Conservation (phyloP, 1,140 invertebrate genomes). For the Formica exsecta region DNA sequence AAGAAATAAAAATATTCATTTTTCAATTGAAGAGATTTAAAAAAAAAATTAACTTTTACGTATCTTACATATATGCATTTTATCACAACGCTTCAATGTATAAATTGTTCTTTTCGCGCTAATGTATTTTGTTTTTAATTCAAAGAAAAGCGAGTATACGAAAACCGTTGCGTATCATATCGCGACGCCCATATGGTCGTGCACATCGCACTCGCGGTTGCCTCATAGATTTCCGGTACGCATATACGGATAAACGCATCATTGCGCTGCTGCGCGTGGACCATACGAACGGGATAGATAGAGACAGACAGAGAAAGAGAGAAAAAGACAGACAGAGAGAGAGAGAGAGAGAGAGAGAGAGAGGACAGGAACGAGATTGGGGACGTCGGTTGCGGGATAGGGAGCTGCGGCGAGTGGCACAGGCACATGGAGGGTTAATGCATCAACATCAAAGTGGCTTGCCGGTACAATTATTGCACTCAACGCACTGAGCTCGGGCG, state of each 20-base stretch:
- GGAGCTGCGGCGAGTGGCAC: constrained; percentile 53
- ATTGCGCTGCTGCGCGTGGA: constrained; percentile 13
- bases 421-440: constrained; percentile 78
- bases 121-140: background rate
- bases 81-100: background rate
- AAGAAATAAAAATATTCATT: constrained; percentile 17
- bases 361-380: constrained; percentile 14
- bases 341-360: background rate
- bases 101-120: background rate
- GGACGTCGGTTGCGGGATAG: constrained; percentile 21
- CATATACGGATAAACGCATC: constrained; percentile 42
- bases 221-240: constrained; percentile 48
- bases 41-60: background rate
- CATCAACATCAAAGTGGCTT: constrained; percentile 83
- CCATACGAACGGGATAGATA: background rate
- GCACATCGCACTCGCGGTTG: constrained; percentile 9
- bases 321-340: constrained; percentile 22
- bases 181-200: constrained; percentile 9
- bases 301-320: background rate
- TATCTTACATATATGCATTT: background rate
- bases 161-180: background rate
- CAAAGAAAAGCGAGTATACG: background rate
- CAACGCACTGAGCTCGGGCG: constrained; percentile 66
- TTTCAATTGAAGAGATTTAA: background rate
- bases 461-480: constrained; percentile 82